These are phyloP conservation scores for Calidris pugnax DNA, from an alignment of 2,113 vertebrate genomes.

Conservation along the genomic window DNA sequence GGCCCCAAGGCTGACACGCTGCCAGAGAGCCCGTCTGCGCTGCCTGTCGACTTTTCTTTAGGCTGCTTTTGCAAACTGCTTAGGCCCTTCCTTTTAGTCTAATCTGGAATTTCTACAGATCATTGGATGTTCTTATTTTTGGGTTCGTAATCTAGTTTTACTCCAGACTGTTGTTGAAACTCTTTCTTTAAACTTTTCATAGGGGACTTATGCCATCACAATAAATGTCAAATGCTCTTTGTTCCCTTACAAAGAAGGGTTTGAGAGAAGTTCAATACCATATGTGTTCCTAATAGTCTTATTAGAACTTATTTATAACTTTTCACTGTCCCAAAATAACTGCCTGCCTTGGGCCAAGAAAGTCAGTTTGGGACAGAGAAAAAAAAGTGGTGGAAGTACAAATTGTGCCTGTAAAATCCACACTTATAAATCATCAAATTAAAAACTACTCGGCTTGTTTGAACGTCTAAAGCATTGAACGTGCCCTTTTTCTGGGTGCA, in stretches of 20 bases:
- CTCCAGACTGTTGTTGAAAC: neutral
- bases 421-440: neutral
- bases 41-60: neutral
- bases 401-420: conserved; percentile 29
- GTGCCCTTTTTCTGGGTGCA: neutral
- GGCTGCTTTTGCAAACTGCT: neutral
- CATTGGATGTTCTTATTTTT: neutral
- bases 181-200: conserved; percentile 8
- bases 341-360: conserved; percentile 7
- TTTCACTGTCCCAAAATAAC: conserved; percentile 32
- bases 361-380: neutral
- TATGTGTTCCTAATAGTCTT: conserved; percentile 5
- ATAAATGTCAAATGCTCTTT: neutral
- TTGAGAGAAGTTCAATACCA: neutral
- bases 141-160: neutral
- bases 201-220: neutral
- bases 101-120: neutral
- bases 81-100: neutral
- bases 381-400: neutral
- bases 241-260: conserved; percentile 32
- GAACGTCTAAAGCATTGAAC: neutral
- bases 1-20: neutral
- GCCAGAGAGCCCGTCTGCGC: conserved; percentile 28
- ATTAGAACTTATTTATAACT: conserved; percentile 42
- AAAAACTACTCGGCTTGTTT: neutral